Evolutionary conservation across 2,797 vertebrate species (phyloP).

Genomic region (Ceryle rudis): DNA sequence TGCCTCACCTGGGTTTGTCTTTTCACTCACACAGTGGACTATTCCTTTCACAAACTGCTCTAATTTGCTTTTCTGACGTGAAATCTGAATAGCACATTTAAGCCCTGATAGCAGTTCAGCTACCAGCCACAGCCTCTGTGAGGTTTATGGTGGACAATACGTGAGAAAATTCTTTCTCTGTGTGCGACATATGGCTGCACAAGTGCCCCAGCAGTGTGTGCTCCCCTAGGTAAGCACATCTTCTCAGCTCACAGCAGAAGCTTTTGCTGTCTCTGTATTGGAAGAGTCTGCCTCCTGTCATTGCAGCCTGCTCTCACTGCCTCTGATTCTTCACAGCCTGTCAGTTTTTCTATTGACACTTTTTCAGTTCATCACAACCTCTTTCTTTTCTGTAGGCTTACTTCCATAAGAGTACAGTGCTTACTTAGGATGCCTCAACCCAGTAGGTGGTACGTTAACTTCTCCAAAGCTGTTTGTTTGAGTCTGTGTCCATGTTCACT

Average conservation of each 20-base stretch:
- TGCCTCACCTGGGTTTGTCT: not conserved
- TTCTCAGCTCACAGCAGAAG: slow-evolving; percentile 5
- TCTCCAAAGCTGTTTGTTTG: not conserved
- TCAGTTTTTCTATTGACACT: slow-evolving; percentile 62
- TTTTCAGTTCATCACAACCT: slow-evolving; percentile 49
- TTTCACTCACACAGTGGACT: not conserved
- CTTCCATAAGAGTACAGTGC: slow-evolving; percentile 12
- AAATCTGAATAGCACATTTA: not conserved
- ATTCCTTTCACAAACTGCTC: not conserved
- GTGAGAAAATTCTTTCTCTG: not conserved
- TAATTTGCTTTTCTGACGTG: not conserved
- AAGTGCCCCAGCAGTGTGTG: not conserved
- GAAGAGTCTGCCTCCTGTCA: slow-evolving; percentile 40
- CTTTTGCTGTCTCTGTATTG: slow-evolving; percentile 23
- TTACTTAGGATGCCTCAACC: not conserved
- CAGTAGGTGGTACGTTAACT: slow-evolving; percentile 13
- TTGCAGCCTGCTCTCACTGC: slow-evolving; percentile 53
- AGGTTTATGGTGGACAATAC: not conserved
- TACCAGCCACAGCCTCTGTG: not conserved
- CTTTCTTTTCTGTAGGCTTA: slow-evolving; percentile 23
- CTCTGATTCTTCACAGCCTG: slow-evolving; percentile 68
- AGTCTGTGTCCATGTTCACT: slow-evolving; percentile 23
- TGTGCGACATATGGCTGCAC: not conserved
- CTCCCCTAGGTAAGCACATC: slow-evolving; percentile 6
- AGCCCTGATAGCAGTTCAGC: not conserved